Conservation (phyloP, 2,113 vertebrate species). For the Silurus asotus region DNA sequence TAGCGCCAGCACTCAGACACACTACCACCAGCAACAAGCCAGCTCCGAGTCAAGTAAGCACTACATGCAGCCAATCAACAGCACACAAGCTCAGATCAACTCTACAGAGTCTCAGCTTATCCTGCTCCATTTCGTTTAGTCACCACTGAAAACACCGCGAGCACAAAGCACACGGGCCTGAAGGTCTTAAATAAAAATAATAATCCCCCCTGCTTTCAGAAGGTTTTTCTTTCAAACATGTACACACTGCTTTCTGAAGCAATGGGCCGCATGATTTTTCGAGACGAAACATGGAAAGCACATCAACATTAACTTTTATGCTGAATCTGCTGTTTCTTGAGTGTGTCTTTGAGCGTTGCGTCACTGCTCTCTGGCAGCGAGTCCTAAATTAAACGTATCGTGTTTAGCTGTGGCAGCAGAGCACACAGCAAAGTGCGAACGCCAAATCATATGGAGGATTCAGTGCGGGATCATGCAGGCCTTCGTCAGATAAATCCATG, state of each 20-base stretch:
- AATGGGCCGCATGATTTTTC: not conserved
- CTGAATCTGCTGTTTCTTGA: not conserved
- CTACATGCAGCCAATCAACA: not conserved
- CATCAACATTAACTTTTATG: not conserved
- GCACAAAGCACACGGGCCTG: not conserved
- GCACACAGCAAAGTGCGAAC: not conserved
- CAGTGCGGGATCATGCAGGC: not conserved
- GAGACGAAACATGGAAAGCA: not conserved
- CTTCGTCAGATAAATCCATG: not conserved
- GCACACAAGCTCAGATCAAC: not conserved
- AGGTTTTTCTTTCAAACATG: not conserved
- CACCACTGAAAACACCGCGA: not conserved
- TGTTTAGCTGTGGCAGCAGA: conserved; percentile 15
- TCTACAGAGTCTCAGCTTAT: not conserved
- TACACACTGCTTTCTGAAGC: not conserved
- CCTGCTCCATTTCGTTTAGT: not conserved
- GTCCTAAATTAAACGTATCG: not conserved
- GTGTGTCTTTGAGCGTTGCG: not conserved
- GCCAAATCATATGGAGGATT: not conserved
- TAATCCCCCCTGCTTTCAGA: not conserved
- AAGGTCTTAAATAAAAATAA: not conserved
- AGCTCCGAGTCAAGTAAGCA: not conserved
- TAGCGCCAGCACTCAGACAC: not conserved
- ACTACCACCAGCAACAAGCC: conserved; percentile 2
- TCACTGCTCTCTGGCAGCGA: not conserved